Base-by-base conservation (phyloP, 2,888 invertebrate species). In the Tiliacea aurago region DNA sequence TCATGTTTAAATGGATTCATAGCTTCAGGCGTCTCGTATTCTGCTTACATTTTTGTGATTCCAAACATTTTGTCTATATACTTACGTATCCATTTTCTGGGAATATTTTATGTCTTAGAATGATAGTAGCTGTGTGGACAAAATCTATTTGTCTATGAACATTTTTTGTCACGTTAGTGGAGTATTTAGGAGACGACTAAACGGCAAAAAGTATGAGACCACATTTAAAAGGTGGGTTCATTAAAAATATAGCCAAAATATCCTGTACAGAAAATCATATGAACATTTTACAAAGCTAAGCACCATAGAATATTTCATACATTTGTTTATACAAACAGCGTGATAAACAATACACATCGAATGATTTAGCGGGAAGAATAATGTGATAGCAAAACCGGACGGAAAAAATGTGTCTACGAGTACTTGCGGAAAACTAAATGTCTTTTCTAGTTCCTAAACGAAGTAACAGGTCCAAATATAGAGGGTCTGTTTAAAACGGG, bases 391-490 rank as follows among this genome's bases (percentile, higher is more conserved):
- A 59, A 78, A 82, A 79, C 76, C 43, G 71, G 70, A 61, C 47
- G 37, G 49, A 75, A 78, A 81, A 80, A 75, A 80, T 56, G 62
- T 69, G 56, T 65, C 41, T 70, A 61, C n/a, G n/a, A n/a, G n/a
- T n/a, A n/a, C 56, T 51, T 75, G 53, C 70, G 76, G 70, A 76
- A 83, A 84, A 76, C 61, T 53, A 70, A 80, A 83, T 74, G 73
- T 72, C 65, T 73, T 74, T 83, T 83, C 76, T 77, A 78, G 77
- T 72, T 79, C 76, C 61, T 75, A 77, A 85, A 80, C 76, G 70
- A 73, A 73, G 56, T 64, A 76, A 78, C 77, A 70, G 68, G 82
- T 81, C 66, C 62, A 67, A 72, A 66, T 78, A 76, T 63, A 67
- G 62, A 68, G 56, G 63, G 73, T 61, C 71, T 33, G 67, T 63